Conservation (phyloP, 2,113 vertebrate genomes). For the Eulemur macaco region DNA sequence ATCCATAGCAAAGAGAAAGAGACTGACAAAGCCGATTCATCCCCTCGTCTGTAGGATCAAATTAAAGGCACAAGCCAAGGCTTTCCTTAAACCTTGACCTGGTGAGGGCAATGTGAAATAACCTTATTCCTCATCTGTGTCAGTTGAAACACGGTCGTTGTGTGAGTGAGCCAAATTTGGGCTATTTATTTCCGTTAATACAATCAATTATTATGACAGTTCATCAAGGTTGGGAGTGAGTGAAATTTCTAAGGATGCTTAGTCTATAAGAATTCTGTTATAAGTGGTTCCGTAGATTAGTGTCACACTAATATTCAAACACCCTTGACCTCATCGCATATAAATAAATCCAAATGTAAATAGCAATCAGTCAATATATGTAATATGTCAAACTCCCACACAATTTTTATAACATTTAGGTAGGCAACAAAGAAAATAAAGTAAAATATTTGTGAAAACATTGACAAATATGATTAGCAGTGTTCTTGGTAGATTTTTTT, state of each 20-base stretch:
- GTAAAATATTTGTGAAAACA: constrained; percentile 1
- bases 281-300: not conserved
- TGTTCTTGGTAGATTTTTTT: not conserved
- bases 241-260: constrained; percentile 55
- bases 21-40: constrained; percentile 51
- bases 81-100: constrained; percentile 66
- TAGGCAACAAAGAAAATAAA: not conserved
- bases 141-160: constrained; percentile 43
- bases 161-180: constrained; percentile 55
- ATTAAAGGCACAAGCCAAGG: constrained; percentile 60
- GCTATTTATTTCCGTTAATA: constrained; percentile 73
- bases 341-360: constrained; percentile 53
- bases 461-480: not conserved
- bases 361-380: not conserved
- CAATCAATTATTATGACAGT: constrained; percentile 75
- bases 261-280: constrained; percentile 65
- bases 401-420: not conserved
- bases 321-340: not conserved
- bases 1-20: constrained; percentile 55
- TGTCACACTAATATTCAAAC: constrained; percentile 22
- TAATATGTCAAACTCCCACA: not conserved
- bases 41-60: constrained; percentile 49
- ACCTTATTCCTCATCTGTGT: constrained; percentile 66
- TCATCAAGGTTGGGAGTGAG: constrained; percentile 55
- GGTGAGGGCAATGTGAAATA: not conserved